Conservation (phyloP, 1,140 invertebrate species). For the Macrotrachela quadricornifera region DNA sequence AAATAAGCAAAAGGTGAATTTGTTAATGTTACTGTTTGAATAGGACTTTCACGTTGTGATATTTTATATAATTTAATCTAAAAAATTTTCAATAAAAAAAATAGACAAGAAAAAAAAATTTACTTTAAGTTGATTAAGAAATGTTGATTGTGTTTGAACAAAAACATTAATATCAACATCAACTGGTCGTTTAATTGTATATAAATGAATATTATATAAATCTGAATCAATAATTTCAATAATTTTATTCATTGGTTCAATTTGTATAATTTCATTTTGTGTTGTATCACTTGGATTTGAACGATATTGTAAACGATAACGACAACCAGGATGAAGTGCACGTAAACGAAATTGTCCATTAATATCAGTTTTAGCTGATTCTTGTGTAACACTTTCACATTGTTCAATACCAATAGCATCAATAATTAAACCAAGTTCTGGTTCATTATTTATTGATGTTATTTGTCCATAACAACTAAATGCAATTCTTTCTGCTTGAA, state of each 20-base stretch:
- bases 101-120: no score
- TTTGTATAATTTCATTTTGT: no score
- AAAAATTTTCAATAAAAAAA: no score
- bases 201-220: no score
- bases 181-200: no score
- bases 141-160: background rate
- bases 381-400: background rate
- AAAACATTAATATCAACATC: background rate
- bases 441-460: constrained; percentile 55
- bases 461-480: constrained; percentile 60
- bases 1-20: constrained; percentile 36
- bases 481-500: constrained; percentile 60
- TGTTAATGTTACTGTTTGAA: constrained; percentile 41
- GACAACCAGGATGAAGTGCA: background rate
- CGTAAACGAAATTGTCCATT: background rate
- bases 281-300: no score
- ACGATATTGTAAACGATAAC: background rate
- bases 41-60: constrained; percentile 42
- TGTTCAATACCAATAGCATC: constrained; percentile 42
- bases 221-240: no score
- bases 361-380: constrained; percentile 1
- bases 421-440: constrained; percentile 50
- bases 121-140: constrained; percentile 17
- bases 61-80: constrained; percentile 37
- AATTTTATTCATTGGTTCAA: no score